phyloP scores from a whole-genome alignment of 1,140 invertebrate species.

The Pemphigus obesinymphae region DNA sequence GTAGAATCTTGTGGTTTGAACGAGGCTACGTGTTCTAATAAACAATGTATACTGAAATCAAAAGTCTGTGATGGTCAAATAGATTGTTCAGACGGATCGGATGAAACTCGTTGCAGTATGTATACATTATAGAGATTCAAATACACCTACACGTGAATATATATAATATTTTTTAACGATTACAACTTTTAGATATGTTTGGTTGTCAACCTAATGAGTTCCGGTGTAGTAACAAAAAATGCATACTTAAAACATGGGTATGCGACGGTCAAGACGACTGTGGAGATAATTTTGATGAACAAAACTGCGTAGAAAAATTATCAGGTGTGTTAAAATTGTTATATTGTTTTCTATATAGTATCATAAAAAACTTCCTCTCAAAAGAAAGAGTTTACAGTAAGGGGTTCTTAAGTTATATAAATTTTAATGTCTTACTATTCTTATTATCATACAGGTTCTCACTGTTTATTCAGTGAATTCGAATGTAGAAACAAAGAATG shows the following conservation, averaged over 20 bases:
- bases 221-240: constrained; percentile 78
- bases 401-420: too few relatives aligned
- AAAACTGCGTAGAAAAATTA: constrained; percentile 57
- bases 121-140: too few relatives aligned
- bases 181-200: constrained; percentile 51
- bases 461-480: constrained; percentile 77
- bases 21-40: constrained; percentile 86
- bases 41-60: constrained; percentile 79
- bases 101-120: constrained; percentile 83
- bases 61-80: constrained; percentile 74
- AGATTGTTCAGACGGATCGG: constrained; percentile 82
- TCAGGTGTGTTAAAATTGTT: constrained; percentile 50
- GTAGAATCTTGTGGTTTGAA: constrained; percentile 62
- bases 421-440: background rate
- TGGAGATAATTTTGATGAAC: constrained; percentile 79
- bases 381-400: too few relatives aligned
- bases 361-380: too few relatives aligned
- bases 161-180: background rate
- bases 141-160: background rate
- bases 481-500: constrained; percentile 73
- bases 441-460: constrained; percentile 54
- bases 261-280: constrained; percentile 93
- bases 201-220: constrained; percentile 93
- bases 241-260: constrained; percentile 85
- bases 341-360: too few relatives aligned